Base-by-base conservation (phyloP, 2,888 invertebrate genomes). In the Temnothorax unifasciatus region DNA sequence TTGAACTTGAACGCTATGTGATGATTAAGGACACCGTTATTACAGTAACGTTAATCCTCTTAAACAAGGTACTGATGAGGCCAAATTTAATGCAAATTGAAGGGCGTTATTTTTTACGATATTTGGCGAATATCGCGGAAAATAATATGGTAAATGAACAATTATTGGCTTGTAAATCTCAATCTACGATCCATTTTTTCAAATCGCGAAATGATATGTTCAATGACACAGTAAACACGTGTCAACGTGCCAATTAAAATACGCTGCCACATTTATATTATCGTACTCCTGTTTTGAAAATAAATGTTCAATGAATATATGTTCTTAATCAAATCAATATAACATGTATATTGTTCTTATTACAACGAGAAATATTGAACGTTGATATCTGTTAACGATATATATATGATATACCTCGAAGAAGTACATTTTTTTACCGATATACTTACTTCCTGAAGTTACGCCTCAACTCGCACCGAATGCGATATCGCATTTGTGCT, bases 1-100 rank as follows among this genome's bases (percentile, higher is more conserved):
- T 44, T 52, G 77, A 76, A 64, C 71, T 76, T 84, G 84, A 71
- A 54, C 83, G 77, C 83, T 81, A 82, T n/a, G 47, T 6, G 44
- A 13, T 59, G 59, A 81, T 81, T 81, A 81, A 74, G 75, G 59
- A 13, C 59, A 47, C 18, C 25, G 79, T 34, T 75, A 47, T 81
- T 61, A 59, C 34, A 44, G 54, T 47, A 79, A 47, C 75, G 34
- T 47, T 81, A 81, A 81, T 59, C 75, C 75, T 81, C 76, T 75
- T 81, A 74, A 81, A 50, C 59, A 25, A 34, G 59, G 3, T 29
- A 74, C 50, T 47, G 59, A 74, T 59, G 59, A 29, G 47, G 25
- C 18, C 8, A 77, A 77, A 68, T 54, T 77, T 54, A 41, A 69
- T 44, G 44, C 44, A 47, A 59, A 59, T 59, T 25, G 41, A 11